Percentiles rank a stretch among this genome's conserved stretches.
Evolutionary conservation across 2,797 vertebrate genomes (phyloP).

Genomic region (Trichosurus vulpecula): DNA sequence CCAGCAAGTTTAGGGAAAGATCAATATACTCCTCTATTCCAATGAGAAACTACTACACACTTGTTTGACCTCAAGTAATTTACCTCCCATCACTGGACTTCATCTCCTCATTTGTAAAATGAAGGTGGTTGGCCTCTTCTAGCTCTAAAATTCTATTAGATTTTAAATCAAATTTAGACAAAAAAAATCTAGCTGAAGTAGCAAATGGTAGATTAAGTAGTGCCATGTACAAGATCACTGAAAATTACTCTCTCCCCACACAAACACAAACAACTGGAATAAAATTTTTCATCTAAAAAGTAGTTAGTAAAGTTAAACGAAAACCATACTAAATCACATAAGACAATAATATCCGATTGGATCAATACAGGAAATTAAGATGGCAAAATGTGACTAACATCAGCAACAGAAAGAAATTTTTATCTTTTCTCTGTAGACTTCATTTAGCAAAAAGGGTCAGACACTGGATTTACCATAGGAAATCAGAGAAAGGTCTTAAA

Average conservation of each 20-base stretch:
- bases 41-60: background rate
- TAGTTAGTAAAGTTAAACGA: background rate
- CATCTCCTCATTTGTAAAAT: background rate
- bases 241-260: background rate
- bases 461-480: background rate
- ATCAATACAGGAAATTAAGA: background rate
- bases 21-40: background rate
- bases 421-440: background rate
- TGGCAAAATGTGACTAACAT: background rate
- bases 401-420: background rate
- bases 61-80: background rate
- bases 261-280: background rate
- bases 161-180: background rate
- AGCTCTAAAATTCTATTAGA: background rate
- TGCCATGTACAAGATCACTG: background rate
- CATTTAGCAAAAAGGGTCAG: background rate
- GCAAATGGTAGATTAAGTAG: background rate
- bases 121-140: background rate
- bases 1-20: background rate
- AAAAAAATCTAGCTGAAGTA: background rate
- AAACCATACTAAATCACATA: background rate
- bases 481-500: background rate
- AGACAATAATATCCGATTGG: background rate
- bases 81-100: background rate
- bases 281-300: background rate